Evolutionary conservation across 2,888 invertebrate species (phyloP).

Genomic region (Pelosia muscerda): DNA sequence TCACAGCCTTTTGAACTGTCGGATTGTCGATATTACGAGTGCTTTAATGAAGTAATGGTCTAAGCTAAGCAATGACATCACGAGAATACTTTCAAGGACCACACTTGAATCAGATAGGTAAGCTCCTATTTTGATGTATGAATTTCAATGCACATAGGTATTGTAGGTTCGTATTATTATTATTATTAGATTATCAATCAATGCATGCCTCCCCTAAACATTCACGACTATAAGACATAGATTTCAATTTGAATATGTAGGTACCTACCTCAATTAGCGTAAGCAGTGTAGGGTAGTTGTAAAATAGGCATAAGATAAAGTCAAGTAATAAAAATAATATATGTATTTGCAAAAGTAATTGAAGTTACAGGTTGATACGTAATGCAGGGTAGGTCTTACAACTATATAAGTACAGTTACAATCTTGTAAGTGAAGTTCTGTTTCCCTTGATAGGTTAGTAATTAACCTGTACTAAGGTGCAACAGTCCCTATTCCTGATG

Average conservation of each 20-base stretch:
- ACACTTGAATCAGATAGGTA: background rate
- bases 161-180: background rate
- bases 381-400: too few relatives aligned
- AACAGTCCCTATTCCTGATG: too few relatives aligned
- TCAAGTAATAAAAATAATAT: background rate
- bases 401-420: too few relatives aligned
- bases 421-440: too few relatives aligned
- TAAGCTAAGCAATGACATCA: constrained; percentile 34
- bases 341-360: too few relatives aligned
- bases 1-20: constrained; percentile 44
- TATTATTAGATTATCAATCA: background rate
- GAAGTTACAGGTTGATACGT: too few relatives aligned
- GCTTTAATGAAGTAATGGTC: constrained; percentile 26
- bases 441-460: too few relatives aligned
- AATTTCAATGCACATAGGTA: background rate
- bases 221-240: background rate
- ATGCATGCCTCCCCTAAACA: background rate
- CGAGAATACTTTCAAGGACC: constrained; percentile 25
- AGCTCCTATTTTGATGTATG: constrained; percentile 1
- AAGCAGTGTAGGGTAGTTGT: background rate
- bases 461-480: too few relatives aligned
- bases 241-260: background rate
- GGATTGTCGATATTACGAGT: constrained; percentile 27
- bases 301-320: background rate
- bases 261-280: background rate